phyloP scores from a whole-genome alignment of 2,888 invertebrate species.

The Anodontia alba region DNA sequence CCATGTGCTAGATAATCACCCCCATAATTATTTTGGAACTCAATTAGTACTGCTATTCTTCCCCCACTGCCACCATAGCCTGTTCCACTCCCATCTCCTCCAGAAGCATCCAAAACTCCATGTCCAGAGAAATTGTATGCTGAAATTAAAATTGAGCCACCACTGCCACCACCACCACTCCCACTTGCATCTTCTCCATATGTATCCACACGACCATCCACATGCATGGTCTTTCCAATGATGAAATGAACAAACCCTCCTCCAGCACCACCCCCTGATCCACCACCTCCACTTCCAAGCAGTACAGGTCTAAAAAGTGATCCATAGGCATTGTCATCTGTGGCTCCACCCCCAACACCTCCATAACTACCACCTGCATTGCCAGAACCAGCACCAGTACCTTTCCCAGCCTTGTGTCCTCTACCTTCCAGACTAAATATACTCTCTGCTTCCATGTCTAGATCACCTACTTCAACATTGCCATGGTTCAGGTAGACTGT shows the following conservation, averaged over 20 bases:
- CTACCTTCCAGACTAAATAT: slow-evolving; percentile 66
- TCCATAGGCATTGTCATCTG: slow-evolving; percentile 63
- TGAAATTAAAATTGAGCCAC: slow-evolving; percentile 70
- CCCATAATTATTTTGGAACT: slow-evolving; percentile 65
- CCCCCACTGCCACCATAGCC: slow-evolving; percentile 75
- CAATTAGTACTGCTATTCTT: slow-evolving; percentile 71
- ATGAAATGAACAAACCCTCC: slow-evolving; percentile 71
- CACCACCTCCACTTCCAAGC: slow-evolving; percentile 75
- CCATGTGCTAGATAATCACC: slow-evolving; percentile 69
- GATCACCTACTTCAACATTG: slow-evolving; percentile 66
- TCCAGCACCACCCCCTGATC: slow-evolving; percentile 65
- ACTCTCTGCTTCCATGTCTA: slow-evolving; percentile 70
- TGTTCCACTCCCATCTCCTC: slow-evolving; percentile 64
- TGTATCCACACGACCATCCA: slow-evolving; percentile 70
- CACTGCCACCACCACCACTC: slow-evolving; percentile 72
- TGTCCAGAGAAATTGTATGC: slow-evolving; percentile 76
- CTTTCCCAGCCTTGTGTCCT: slow-evolving; percentile 59
- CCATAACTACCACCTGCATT: slow-evolving; percentile 69
- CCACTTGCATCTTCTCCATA: slow-evolving; percentile 50
- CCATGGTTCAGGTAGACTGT: slow-evolving; percentile 74
- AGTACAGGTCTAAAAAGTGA: slow-evolving; percentile 71
- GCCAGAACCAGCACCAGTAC: slow-evolving; percentile 63
- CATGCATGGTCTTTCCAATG: slow-evolving; percentile 66
- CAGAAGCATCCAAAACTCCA: slow-evolving; percentile 69
- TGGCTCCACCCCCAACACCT: slow-evolving; percentile 65